Evolutionary conservation across 2,113 vertebrate species (phyloP), one percentile per base, ranked within the genome.

Genomic region (Charadrius vociferus): DNA sequence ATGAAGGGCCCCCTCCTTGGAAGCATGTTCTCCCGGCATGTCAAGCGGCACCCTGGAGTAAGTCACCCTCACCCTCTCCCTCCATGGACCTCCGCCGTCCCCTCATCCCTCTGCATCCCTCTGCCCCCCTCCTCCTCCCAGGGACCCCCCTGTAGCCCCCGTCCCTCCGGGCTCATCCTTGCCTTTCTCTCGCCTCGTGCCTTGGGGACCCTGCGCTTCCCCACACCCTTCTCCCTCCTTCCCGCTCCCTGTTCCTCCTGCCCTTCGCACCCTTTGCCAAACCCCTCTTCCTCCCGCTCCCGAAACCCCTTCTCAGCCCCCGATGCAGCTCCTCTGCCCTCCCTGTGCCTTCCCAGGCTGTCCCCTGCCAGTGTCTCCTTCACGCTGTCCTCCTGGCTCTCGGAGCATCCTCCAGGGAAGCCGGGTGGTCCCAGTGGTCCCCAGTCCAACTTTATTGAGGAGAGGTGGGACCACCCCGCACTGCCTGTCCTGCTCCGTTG

Each of bases 31-130:
- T 94, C 82, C 82, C 88, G 92, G 23, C 90, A 93, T 5, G n/a
- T 95, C 90, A 96, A 92, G 93, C 71, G 78, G 66, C 87, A 92
- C 75, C 96, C 96, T 21, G 90, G 95, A 49, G 96, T 97, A 92
- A 97, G 96, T 97, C 6, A 30, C 37, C 37, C 63, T 3, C 6
- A 5, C 17, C 75, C 19, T 8, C 26, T 15, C 50, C 21, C n/a
- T 49, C 12, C 30, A 6, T 21, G 36, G 36, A 14, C 22, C 6
- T 19, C 62, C 24, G 2, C 1, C 4, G 21, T n/a, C 19, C 13
- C 19, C 37, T 22, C 37, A 9, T 10, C 21, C 56, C n/a, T 34
- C 29, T 10, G 9, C 62, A 39, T 10, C 39, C 17, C 41, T 12
- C 41, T 77, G 74, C 16, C 27, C 32, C 41, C 27, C 5, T 49